Base-by-base conservation (phyloP, 1,140 invertebrate species). In the Steinernema khuongi region DNA sequence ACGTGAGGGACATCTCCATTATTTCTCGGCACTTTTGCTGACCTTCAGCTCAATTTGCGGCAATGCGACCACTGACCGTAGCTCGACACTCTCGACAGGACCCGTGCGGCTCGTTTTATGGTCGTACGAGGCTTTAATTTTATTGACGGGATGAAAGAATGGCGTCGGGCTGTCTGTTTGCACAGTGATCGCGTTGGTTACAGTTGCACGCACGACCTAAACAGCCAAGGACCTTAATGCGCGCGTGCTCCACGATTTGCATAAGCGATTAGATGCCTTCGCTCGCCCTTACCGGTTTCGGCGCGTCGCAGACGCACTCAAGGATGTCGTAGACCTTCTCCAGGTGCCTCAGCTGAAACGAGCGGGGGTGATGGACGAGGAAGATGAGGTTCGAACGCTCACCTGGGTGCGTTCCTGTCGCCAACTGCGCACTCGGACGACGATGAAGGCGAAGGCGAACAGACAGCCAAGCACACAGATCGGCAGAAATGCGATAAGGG, bases 301-400 rank as follows among this genome's bases (percentile, higher is more conserved):
- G 50, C 11, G 50, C 50, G 19, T 60, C 50, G 50, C 50, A 60
- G 2, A 22, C 50, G 50, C 50, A 60, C 22, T 60, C 50, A 26
- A 60, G 50, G 50, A 60, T 60, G 50, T 60, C 50, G 50, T 60
- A 60, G 50, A 60, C 50, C 50, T 60, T 60, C 50, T 60, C 50
- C 50, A 60, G 22, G 50, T 60, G 50, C 22, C 50, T 60, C 50
- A 60, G 50, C 50, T 60, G 50, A 22, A 60, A 60, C 11, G 19
- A 60, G 14, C 26, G 7, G 26, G 50, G 26, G 22, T 26, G 50
- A 60, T 7, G 14, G 50, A 22, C 50, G 36, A 11, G 36, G n/a
- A n/a, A 11, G 36, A 41, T 41, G 7, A 11, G 36, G n/a, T 11
- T n/a, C 7, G 36, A n/a, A 41, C 7, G n/a, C n/a, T 60, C 50